phyloP scores from a whole-genome alignment of 2,888 invertebrate genomes.

The Pecten maximus region DNA sequence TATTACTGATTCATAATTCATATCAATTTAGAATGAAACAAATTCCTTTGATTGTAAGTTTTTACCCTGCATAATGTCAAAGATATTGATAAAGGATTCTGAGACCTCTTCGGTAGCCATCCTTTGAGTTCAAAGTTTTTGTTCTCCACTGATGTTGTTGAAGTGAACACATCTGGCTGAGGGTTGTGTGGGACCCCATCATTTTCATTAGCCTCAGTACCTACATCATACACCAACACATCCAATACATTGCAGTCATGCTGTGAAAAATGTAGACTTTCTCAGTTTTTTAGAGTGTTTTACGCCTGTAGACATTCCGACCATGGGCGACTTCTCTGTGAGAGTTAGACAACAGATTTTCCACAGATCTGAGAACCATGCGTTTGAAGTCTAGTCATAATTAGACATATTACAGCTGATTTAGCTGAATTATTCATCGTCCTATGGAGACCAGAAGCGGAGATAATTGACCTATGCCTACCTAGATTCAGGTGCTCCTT shows the following conservation, averaged over 20 bases:
- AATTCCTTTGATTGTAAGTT: background rate
- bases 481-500: background rate
- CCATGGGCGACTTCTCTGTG: background rate
- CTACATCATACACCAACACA: background rate
- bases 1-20: background rate
- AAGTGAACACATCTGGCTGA: background rate
- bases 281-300: background rate
- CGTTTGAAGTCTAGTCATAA: background rate
- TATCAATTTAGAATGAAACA: background rate
- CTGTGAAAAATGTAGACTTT: background rate
- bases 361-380: background rate
- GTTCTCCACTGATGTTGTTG: background rate
- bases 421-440: constrained; percentile 24
- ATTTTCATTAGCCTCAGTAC: background rate
- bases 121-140: background rate
- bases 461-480: constrained; percentile 16
- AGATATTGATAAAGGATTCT: background rate
- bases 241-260: background rate
- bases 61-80: background rate
- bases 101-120: background rate
- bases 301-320: constrained; percentile 11
- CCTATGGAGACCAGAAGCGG: background rate
- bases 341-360: constrained; percentile 22
- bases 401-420: background rate
- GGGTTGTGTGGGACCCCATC: background rate